A percentile compares a stretch with the other conserved stretches of the same genome.
phyloP scores from a whole-genome alignment of 2,888 invertebrate species.

The Cataglyphis albicans region DNA sequence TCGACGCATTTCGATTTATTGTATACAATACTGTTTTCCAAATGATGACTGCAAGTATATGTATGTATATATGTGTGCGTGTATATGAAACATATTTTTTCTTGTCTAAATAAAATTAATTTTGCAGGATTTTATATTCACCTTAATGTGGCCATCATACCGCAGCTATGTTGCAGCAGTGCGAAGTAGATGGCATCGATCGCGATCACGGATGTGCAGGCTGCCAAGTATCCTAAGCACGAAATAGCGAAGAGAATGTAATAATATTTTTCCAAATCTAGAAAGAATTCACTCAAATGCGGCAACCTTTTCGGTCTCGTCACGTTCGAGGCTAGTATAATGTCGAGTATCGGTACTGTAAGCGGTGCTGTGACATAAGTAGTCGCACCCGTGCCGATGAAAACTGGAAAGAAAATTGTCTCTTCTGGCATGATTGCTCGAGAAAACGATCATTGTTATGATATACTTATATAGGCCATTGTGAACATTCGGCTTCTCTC shows the following conservation, averaged over 20 bases:
- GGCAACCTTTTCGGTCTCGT: slow-evolving; percentile 23
- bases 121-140: not conserved
- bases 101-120: not conserved
- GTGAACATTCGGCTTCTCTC: slow-evolving; percentile 31
- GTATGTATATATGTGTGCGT: too few species aligned
- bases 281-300: not conserved
- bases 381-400: not conserved
- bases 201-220: not conserved
- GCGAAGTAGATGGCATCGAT: slow-evolving; percentile 6
- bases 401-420: slow-evolving; percentile 1
- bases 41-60: slow-evolving; percentile 10
- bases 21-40: not conserved
- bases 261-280: slow-evolving; percentile 19
- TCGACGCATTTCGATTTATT: not conserved
- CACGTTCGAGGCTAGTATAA: not conserved
- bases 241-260: not conserved
- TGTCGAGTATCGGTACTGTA: slow-evolving; percentile 1
- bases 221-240: not conserved
- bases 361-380: slow-evolving; percentile 10
- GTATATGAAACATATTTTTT: not conserved
- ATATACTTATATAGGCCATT: slow-evolving; percentile 7
- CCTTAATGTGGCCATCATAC: slow-evolving; percentile 27
- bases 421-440: not conserved
- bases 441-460: not conserved
- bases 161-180: slow-evolving; percentile 24